Conservation (phyloP, 2,888 invertebrate genomes). For the Cantharis lateralis region DNA sequence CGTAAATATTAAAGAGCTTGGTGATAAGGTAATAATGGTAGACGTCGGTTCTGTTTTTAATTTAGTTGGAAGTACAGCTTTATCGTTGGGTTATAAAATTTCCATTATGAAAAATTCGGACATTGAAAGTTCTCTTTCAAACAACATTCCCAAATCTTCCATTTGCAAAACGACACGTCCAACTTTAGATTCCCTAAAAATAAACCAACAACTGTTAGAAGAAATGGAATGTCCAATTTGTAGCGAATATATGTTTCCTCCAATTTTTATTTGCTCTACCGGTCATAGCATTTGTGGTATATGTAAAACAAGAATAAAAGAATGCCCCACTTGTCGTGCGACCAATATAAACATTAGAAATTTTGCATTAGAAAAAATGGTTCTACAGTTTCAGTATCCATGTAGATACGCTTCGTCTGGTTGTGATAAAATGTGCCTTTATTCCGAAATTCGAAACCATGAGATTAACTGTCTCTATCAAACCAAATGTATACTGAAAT, state of each 20-base stretch:
- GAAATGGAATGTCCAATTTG: conserved; percentile 15
- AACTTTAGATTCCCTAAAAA: not conserved
- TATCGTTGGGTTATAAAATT: conserved; percentile 14
- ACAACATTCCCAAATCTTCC: not conserved
- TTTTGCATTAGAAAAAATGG: conserved; percentile 2
- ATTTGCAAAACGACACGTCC: not conserved
- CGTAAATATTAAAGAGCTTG: not conserved
- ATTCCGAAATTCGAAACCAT: not conserved
- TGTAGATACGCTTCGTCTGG: not conserved
- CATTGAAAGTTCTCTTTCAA: not conserved
- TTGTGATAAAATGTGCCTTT: not conserved
- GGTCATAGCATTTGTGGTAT: conserved; percentile 12
- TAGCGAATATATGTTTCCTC: conserved; percentile 8
- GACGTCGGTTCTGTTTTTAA: conserved; percentile 11
- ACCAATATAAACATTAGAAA: not conserved
- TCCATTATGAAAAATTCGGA: conserved; percentile 19
- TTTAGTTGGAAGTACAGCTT: conserved; percentile 10
- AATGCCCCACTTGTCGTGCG: conserved; percentile 10
- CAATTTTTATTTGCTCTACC: conserved; percentile 8
- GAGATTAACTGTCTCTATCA: not conserved
- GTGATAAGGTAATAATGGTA: conserved; percentile 21
- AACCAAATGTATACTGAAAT: not conserved
- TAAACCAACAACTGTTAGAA: not conserved
- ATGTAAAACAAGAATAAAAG: conserved; percentile 4
- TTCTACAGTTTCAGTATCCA: not conserved